Base-by-base conservation (phyloP, 2,888 invertebrate genomes). In the Tanypteryx hageni region DNA sequence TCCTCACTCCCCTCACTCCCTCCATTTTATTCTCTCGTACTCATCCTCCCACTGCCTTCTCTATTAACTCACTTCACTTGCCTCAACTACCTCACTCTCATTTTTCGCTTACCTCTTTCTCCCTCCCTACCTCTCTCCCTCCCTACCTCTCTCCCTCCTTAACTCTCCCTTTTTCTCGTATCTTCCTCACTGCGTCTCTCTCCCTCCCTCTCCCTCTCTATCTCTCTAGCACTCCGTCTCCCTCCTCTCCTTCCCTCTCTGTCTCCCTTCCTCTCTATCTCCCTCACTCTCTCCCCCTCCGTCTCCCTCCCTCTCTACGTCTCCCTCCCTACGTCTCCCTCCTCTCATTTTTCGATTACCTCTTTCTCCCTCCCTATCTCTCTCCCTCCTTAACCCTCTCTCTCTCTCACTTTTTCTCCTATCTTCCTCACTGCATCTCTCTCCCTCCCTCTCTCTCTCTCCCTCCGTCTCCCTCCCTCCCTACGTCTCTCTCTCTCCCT, bases 1-100 rank as follows among this genome's bases (percentile, higher is more conserved):
- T 95, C 76, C 93, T 92, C 93, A 4, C 31, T 18, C 14, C 76
- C 9, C 0, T 44, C 44, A 1, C 7, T 31, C 82, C 9, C 82
- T 82, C 95, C 94, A 95, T 95, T 95, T 95, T 95, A 95, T 95
- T 31, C 68, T 91, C 76, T 89, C 59, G n/a, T n/a, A n/a, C n/a
- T n/a, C n/a, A n/a, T n/a, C 18, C 83, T 64, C 83, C 27, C 82
- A 27, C 84, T 82, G n/a, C n/a, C 59, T 22, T 92, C 56, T 31
- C 82, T 4, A 18, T 82, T 82, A 56, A 82, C 64, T 11, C 64
- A n/a, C n/a, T n/a, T 10, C 64, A 7, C n/a, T n/a, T 13, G 0
- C 13, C 13, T n/a, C 64, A 5, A 2, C 18, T 18, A 18, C 64
- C 64, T 18, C n/a, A n/a, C n/a, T n/a, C 64, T 16, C 64, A 14